A percentile compares a stretch with the other conserved stretches of the same genome.
Conservation (phyloP, 2,888 invertebrate species). For the Drosophila atripex region DNA sequence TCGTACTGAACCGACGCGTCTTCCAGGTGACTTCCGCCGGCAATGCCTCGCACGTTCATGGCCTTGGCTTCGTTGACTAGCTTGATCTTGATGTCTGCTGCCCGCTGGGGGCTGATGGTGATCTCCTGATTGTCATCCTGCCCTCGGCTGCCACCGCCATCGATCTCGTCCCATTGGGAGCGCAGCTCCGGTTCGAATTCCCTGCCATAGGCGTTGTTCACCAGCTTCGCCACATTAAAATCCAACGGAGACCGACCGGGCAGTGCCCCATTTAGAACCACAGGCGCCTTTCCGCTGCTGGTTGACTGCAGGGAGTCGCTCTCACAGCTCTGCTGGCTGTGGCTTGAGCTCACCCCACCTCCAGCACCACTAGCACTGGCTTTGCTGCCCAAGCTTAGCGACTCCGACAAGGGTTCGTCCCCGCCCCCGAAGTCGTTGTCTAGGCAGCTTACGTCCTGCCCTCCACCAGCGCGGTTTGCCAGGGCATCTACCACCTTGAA, state of each 20-base stretch:
- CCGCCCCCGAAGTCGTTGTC: conserved; percentile 63
- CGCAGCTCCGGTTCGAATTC: conserved; percentile 82
- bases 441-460: conserved; percentile 63
- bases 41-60: conserved; percentile 82
- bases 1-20: conserved; percentile 81
- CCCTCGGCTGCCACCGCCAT: conserved; percentile 44
- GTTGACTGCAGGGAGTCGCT: conserved; percentile 82
- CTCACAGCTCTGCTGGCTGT: conserved; percentile 81
- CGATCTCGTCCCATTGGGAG: conserved; percentile 81
- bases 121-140: conserved; percentile 85
- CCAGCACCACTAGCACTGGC: conserved; percentile 62
- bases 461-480: conserved; percentile 50
- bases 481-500: conserved; percentile 85
- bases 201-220: conserved; percentile 81
- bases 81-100: conserved; percentile 82
- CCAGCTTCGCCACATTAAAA: conserved; percentile 82
- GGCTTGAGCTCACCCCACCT: conserved; percentile 61
- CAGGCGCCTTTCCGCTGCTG: conserved; percentile 66
- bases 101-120: conserved; percentile 85
- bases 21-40: conserved; percentile 61
- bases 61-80: conserved; percentile 82
- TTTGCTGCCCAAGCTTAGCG: conserved; percentile 78
- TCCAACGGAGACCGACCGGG: conserved; percentile 81
- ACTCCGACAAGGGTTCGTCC: conserved; percentile 78
- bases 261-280: conserved; percentile 45